Evolutionary conservation across 2,888 invertebrate species (phyloP).

Genomic region (Sialis lutaria): DNA sequence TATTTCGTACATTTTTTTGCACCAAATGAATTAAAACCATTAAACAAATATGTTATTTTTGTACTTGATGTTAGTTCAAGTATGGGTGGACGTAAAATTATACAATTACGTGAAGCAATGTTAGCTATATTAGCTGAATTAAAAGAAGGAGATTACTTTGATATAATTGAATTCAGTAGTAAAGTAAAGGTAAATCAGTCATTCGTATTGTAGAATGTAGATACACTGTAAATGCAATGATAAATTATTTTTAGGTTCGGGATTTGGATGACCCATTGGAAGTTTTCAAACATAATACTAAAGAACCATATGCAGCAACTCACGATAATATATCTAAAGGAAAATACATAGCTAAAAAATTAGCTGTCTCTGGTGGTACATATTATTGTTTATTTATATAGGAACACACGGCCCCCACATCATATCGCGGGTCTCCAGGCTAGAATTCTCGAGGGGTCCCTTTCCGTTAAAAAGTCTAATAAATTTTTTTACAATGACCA

Average conservation of each 20-base stretch:
- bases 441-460: too few species aligned
- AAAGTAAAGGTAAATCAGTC: slow-evolving; percentile 22
- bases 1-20: slow-evolving; percentile 65
- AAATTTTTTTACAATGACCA: too few species aligned
- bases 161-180: slow-evolving; percentile 47
- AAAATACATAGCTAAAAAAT: too few species aligned
- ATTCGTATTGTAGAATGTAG: too few species aligned
- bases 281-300: slow-evolving; percentile 17
- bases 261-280: slow-evolving; percentile 29
- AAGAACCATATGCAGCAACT: neutral
- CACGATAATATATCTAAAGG: too few species aligned
- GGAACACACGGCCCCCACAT: too few species aligned
- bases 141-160: slow-evolving; percentile 43
- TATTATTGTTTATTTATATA: too few species aligned
- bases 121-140: slow-evolving; percentile 44
- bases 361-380: too few species aligned
- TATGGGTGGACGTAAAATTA: slow-evolving; percentile 49
- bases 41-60: slow-evolving; percentile 51
- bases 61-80: slow-evolving; percentile 63
- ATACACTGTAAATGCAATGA: too few species aligned
- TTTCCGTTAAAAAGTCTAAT: too few species aligned
- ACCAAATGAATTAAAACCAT: slow-evolving; percentile 36
- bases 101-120: slow-evolving; percentile 52
- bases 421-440: too few species aligned
- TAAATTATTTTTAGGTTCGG: slow-evolving; percentile 25